Conservation (phyloP, 1,140 invertebrate species). For the Orchestia grillus region DNA sequence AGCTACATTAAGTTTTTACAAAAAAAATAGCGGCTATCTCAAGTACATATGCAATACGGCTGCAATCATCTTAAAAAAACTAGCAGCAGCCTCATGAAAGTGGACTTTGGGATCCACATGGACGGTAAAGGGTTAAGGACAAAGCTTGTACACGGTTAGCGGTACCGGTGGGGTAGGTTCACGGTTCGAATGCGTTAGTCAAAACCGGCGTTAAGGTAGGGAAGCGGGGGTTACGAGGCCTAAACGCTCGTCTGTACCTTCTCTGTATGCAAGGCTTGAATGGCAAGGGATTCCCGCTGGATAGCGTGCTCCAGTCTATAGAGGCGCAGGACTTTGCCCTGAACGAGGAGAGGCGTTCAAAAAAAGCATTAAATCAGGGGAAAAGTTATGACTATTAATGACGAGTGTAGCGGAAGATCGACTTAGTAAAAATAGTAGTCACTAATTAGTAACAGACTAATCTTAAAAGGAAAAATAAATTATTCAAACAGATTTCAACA, state of each 20-base stretch:
- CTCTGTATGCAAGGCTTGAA: slow-evolving; percentile 87
- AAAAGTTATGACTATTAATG: slow-evolving; percentile 43
- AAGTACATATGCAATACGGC: too few species aligned
- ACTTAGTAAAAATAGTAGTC: neutral
- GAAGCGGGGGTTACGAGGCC: neutral
- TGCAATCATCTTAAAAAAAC: too few species aligned
- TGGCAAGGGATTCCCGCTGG: slow-evolving; percentile 87
- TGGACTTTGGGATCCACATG: too few species aligned
- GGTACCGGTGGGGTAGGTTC: neutral
- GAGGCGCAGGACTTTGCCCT: slow-evolving; percentile 85
- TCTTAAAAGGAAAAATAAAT: slow-evolving; percentile 63
- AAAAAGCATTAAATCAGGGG: slow-evolving; percentile 52
- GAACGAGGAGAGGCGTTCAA: slow-evolving; percentile 57
- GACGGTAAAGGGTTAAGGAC: neutral
- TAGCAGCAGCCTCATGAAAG: too few species aligned
- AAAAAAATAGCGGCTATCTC: too few species aligned
- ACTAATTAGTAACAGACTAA: neutral
- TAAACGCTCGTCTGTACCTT: slow-evolving; percentile 74
- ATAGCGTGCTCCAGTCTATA: slow-evolving; percentile 86
- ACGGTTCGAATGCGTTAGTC: neutral
- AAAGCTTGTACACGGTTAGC: neutral
- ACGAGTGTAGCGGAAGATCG: neutral
- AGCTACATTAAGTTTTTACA: too few species aligned
- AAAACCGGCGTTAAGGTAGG: neutral
- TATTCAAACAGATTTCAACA: neutral